These are phyloP conservation scores for Elaeidobius kamerunicus DNA, from an alignment of 2,888 invertebrate genomes.

Conservation along the genomic window DNA sequence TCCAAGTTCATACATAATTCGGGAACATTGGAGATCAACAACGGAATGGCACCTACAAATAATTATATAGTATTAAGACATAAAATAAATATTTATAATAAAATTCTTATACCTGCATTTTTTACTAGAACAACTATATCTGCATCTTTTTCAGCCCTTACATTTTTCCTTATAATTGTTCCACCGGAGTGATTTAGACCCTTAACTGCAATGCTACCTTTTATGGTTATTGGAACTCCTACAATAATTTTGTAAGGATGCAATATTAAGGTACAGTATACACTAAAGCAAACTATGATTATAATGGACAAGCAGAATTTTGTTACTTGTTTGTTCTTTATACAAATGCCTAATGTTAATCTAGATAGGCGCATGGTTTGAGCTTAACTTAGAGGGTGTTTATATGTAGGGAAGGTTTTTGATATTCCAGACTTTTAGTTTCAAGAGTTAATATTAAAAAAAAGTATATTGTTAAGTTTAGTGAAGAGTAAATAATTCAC, in stretches of 20 bases:
- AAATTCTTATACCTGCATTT: slow-evolving; percentile 62
- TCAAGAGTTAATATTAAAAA: no score
- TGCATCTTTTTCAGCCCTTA: slow-evolving; percentile 64
- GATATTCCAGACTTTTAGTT: no score
- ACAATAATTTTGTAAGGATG: slow-evolving; percentile 49
- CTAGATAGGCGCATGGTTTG: no score
- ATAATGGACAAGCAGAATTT: no score
- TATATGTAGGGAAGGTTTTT: no score
- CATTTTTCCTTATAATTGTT: slow-evolving; percentile 50
- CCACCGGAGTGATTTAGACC: slow-evolving; percentile 68
- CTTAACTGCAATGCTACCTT: slow-evolving; percentile 55
- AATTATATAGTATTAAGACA: no score
- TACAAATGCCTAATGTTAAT: neutral
- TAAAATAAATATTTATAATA: neutral
- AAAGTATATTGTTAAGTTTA: no score
- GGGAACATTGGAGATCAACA: slow-evolving; percentile 81
- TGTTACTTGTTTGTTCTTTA: no score
- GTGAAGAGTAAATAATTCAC: no score
- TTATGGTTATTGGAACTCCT: slow-evolving; percentile 83
- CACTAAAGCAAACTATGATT: no score
- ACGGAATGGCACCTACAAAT: slow-evolving; percentile 56
- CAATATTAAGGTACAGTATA: no score
- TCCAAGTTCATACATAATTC: slow-evolving; percentile 90
- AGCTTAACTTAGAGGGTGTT: no score
- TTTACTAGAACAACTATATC: slow-evolving; percentile 60